Evolutionary conservation across 2,797 vertebrate genomes (phyloP).

Genomic region (Diceros bicornis): DNA sequence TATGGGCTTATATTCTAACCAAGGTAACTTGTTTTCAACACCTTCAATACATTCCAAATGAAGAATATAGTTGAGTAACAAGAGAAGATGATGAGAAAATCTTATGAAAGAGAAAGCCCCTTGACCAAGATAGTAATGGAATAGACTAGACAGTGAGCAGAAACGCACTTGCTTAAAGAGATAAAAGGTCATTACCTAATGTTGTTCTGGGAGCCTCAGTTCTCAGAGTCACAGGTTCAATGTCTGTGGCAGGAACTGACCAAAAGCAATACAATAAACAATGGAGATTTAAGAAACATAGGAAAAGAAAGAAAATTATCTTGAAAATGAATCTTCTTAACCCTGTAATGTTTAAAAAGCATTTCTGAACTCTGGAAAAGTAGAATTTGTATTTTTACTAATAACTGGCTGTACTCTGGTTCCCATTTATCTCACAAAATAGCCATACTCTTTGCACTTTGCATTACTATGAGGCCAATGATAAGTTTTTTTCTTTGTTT

Average conservation of each 20-base stretch:
- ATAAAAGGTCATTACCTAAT: slow-evolving; percentile 84
- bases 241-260: slow-evolving; percentile 79
- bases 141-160: neutral
- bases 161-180: neutral
- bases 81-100: slow-evolving; percentile 5
- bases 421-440: neutral
- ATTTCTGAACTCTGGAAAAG: slow-evolving; percentile 51
- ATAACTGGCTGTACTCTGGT: neutral
- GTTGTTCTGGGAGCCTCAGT: slow-evolving; percentile 79
- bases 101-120: neutral
- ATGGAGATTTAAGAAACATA: slow-evolving; percentile 50
- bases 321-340: slow-evolving; percentile 57
- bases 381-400: neutral
- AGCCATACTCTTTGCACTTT: neutral
- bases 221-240: slow-evolving; percentile 82
- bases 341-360: neutral
- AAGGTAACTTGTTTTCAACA: neutral
- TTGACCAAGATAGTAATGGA: neutral
- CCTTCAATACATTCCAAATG: slow-evolving; percentile 6
- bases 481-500: neutral
- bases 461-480: neutral
- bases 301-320: neutral
- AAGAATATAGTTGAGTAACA: neutral
- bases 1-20: neutral
- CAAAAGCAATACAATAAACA: slow-evolving; percentile 73